Percentiles rank a stretch among this genome's conserved stretches.
Conservation (phyloP, 2,888 invertebrate species). For the Tetragonula carbonaria region DNA sequence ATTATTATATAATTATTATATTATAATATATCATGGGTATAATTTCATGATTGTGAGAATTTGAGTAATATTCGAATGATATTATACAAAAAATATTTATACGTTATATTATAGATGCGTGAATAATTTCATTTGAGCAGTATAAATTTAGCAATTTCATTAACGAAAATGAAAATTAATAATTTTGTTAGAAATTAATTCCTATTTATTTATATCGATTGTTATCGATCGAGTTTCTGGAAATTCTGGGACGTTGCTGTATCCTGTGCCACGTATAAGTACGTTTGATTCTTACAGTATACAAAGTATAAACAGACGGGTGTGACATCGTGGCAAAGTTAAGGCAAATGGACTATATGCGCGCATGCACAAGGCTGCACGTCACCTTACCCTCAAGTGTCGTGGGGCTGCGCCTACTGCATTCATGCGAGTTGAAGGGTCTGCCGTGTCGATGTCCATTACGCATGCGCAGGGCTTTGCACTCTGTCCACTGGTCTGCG, state of each 20-base stretch:
- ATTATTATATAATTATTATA: too few relatives aligned
- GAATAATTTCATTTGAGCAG: not conserved
- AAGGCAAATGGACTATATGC: slow-evolving; percentile 51
- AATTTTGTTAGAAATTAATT: too few relatives aligned
- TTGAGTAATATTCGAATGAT: not conserved
- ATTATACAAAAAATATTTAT: not conserved
- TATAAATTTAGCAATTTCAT: not conserved
- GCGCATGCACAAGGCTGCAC: slow-evolving; percentile 64
- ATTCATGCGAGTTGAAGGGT: slow-evolving; percentile 67
- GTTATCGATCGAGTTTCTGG: not conserved
- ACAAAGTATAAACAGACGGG: slow-evolving; percentile 44
- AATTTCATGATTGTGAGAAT: not conserved
- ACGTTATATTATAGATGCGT: not conserved
- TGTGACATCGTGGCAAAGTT: slow-evolving; percentile 62
- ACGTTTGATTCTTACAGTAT: slow-evolving; percentile 9
- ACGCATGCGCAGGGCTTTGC: slow-evolving; percentile 65
- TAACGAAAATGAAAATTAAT: not conserved
- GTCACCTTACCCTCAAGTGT: slow-evolving; percentile 64
- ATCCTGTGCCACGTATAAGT: not conserved
- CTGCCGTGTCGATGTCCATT: slow-evolving; percentile 52
- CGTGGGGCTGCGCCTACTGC: slow-evolving; percentile 67
- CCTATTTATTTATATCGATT: not conserved
- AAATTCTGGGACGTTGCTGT: not conserved
- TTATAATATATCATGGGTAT: too few relatives aligned
- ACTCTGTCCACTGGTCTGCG: slow-evolving; percentile 62